These are phyloP conservation scores for Orchestes rusci DNA, from an alignment of 2,888 invertebrate genomes.

Conservation along the genomic window DNA sequence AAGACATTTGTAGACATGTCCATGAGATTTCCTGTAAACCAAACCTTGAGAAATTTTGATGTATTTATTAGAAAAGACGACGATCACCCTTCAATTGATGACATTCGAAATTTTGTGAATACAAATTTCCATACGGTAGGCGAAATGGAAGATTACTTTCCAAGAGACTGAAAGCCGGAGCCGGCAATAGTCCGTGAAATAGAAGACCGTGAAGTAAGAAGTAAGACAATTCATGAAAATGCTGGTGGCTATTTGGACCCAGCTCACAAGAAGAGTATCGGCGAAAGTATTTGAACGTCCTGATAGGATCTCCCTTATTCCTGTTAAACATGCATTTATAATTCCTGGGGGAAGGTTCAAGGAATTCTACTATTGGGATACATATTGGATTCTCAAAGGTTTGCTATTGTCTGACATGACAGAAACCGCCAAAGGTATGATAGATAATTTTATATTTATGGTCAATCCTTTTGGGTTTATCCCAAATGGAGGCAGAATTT, in stretches of 20 bases:
- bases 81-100: constrained; percentile 44
- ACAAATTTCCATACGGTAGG: constrained; percentile 51
- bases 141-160: constrained; percentile 55
- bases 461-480: constrained; percentile 53
- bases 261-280: constrained; percentile 53
- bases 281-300: constrained; percentile 48
- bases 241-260: constrained; percentile 56
- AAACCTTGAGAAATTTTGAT: constrained; percentile 53
- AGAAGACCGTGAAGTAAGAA: constrained; percentile 49
- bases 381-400: constrained; percentile 80
- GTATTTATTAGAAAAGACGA: constrained; percentile 47
- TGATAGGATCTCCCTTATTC: constrained; percentile 40
- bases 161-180: constrained; percentile 50
- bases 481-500: constrained; percentile 32
- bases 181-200: constrained; percentile 57
- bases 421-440: constrained; percentile 64
- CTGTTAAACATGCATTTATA: constrained; percentile 53
- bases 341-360: constrained; percentile 65
- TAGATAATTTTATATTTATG: constrained; percentile 66
- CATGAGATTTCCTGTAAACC: constrained; percentile 53
- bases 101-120: constrained; percentile 50
- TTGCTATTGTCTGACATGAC: constrained; percentile 70
- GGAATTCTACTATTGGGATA: constrained; percentile 82
- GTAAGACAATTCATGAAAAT: constrained; percentile 58
- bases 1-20: constrained; percentile 80